Evolutionary conservation across 2,888 invertebrate genomes (phyloP), one percentile per base, ranked within the genome.

Genomic region (Sarcophaga caerulescens): DNA sequence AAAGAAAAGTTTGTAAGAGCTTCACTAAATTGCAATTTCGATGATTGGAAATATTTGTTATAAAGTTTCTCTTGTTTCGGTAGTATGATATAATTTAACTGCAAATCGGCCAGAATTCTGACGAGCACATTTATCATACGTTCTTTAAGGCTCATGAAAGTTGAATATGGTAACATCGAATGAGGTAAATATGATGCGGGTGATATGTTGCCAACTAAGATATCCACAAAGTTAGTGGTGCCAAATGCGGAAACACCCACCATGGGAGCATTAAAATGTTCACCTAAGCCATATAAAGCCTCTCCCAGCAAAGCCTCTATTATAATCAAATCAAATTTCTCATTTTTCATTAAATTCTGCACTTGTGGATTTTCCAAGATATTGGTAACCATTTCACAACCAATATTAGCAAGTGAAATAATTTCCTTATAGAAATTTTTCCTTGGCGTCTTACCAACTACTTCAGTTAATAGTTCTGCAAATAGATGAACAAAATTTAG

Each of bases 271-370:
- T 90, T 90, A 14, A 91, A 92, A 17, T 89, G 89, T 35, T 90
- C 88, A 0, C 88, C 90, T 10, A 92, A 79, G 0, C 91, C 93
- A 66, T 90, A 90, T 2, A 93, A 70, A 1, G 92, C 90, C 47
- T 93, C 93, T 45, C 87, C 89, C 6, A 90, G 82, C 17, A 93
- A 86, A 5, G 90, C 87, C 57, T 93, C 93, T 4, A 90, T 85
- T 5, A 94, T 87, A 0, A 93, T 88, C 10, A 93, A 75, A 87
- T 94, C 93, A 47, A 92, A 93, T 4, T 80, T 71, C 5, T 90
- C 90, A 68, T 90, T 89, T 4, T 65, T 70, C 12, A 91, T 14
- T 0, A 91, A 44, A 14, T 89, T 5, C 21, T 89, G 87, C 0
- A 91, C 90, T 5, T 74, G 78, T 2, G 75, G 17, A n/a, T 89